These are phyloP conservation scores for Rhyacophila brunnea DNA, from an alignment of 1,140 invertebrate genomes.

Conservation along the genomic window DNA sequence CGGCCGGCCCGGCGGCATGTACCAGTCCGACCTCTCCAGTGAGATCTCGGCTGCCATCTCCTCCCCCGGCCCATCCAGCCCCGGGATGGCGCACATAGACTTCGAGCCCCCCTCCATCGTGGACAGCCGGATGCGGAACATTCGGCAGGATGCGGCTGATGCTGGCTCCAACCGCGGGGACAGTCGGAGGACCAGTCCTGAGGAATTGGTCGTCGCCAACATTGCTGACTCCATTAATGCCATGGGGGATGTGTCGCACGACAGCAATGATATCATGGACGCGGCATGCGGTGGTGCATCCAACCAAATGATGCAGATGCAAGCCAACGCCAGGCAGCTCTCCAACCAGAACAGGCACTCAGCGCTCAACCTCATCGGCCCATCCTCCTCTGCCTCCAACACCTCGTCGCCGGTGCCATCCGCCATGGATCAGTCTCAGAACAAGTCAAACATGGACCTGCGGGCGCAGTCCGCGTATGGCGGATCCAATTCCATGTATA, in stretches of 20 bases:
- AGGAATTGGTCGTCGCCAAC: slow-evolving; percentile 11
- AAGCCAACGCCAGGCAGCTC: slow-evolving; percentile 11
- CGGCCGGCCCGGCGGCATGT: slow-evolving; percentile 36
- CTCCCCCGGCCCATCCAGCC: slow-evolving; percentile 65
- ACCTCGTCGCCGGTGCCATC: slow-evolving; percentile 30
- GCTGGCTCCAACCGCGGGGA: slow-evolving; percentile 31
- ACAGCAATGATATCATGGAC: slow-evolving; percentile 34
- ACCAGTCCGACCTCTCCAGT: slow-evolving; percentile 72
- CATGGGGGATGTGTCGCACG: slow-evolving; percentile 34
- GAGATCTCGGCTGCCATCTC: slow-evolving; percentile 77
- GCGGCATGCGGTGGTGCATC: slow-evolving; percentile 3
- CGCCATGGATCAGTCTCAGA: slow-evolving; percentile 16
- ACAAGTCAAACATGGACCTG: slow-evolving; percentile 24
- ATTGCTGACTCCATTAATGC: slow-evolving; percentile 21
- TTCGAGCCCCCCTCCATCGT: slow-evolving; percentile 66
- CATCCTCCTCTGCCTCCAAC: slow-evolving; percentile 27
- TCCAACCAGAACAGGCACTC: slow-evolving; percentile 26
- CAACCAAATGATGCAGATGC: slow-evolving; percentile 31
- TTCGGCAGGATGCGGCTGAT: slow-evolving; percentile 27
- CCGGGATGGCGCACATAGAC: slow-evolving; percentile 69
- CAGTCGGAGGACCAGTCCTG: slow-evolving; percentile 38
- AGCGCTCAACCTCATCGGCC: slow-evolving; percentile 31
- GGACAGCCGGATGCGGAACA: slow-evolving; percentile 36
- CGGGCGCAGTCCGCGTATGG: slow-evolving; percentile 28
- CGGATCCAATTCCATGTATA: slow-evolving; percentile 37